Base-by-base conservation (phyloP, 2,113 vertebrate species). In the Dolichotis patagonum region DNA sequence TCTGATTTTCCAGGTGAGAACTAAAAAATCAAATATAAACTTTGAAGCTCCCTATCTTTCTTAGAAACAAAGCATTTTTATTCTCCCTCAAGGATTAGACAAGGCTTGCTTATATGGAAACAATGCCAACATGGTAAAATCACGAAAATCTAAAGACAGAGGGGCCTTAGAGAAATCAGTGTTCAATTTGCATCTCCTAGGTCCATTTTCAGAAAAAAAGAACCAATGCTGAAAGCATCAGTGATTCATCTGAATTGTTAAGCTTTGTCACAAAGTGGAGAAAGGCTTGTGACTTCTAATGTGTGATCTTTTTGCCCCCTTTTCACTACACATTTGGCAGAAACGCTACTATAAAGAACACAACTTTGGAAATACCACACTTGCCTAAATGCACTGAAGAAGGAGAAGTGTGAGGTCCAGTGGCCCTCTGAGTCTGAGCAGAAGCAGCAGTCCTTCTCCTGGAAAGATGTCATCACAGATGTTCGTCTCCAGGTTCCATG, bases 401-500 rank as follows among this genome's bases (percentile, higher is more conserved):
- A 96, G 67, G 41, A 80, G 80, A 46, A 78, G 19, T 17, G 26
- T 7, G 77, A 54, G 19, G 20, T 58, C 62, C 28, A 10, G 3
- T 19, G 19, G 65, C 16, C n/a, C 58, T 52, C 77, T 10, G 52
- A 78, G 32, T 77, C 38, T 73, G 78, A 91, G 46, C 88, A 93
- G 88, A 63, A 94, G 62, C 0, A 49, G 35, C 32, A 60, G 1
- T 22, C 69, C 75, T 82, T 65, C 46, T 35, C 17, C 20, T 88
- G 92, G 86, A 89, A 87, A 92, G 90, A 94, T 88, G 97, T 82
- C 83, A 91, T 86, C 32, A 90, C 96, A 49, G 32, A 83, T 97
- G 95, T 92, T 75, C 43, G 22, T 92, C 90, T 96, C n/a, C n/a
- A 90, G 97, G 83, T 10, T 95, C 93, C 10, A 91, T 95, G 80